Percentiles rank a stretch among this genome's conserved stretches.
phyloP scores from a whole-genome alignment of 2,113 vertebrate species.

The Struthidea cinerea region DNA sequence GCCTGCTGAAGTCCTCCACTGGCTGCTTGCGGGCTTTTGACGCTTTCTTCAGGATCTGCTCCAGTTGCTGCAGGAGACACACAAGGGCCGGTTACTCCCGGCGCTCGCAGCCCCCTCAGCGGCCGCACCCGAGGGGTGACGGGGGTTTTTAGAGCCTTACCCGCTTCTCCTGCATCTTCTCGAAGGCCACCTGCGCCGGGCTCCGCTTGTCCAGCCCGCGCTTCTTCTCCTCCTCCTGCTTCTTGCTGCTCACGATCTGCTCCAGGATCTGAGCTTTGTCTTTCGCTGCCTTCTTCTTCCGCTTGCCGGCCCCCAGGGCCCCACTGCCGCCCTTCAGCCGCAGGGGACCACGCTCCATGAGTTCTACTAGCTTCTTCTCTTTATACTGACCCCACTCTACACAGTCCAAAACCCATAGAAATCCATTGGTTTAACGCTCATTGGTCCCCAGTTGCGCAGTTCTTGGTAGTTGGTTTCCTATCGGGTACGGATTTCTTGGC shows the following conservation, averaged over 20 bases:
- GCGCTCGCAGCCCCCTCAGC: background rate
- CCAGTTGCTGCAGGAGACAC: constrained; percentile 80
- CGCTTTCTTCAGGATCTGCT: constrained; percentile 89
- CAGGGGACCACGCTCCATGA: constrained; percentile 5
- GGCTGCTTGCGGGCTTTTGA: constrained; percentile 89
- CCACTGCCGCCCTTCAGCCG: background rate
- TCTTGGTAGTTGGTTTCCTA: background rate
- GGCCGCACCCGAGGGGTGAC: accelerated
- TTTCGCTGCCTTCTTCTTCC: constrained; percentile 75
- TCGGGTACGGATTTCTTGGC: background rate
- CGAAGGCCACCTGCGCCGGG: constrained; percentile 85
- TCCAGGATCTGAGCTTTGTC: constrained; percentile 78
- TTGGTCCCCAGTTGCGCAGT: background rate
- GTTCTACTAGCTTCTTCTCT: background rate
- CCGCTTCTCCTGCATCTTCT: constrained; percentile 91
- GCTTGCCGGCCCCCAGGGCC: background rate
- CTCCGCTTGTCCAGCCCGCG: constrained; percentile 83
- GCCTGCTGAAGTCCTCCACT: constrained; percentile 93
- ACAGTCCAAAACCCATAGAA: background rate
- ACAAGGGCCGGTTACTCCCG: background rate
- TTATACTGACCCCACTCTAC: background rate
- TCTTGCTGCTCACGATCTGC: constrained; percentile 76
- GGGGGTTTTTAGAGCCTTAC: constrained; percentile 42
- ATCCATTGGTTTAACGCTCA: background rate
- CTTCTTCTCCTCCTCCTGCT: constrained; percentile 78